A percentile compares a stretch with the other conserved stretches of the same genome.
These are phyloP conservation scores for Ascidia mentula DNA, from an alignment of 23 tunicate species.

Conservation along the genomic window DNA sequence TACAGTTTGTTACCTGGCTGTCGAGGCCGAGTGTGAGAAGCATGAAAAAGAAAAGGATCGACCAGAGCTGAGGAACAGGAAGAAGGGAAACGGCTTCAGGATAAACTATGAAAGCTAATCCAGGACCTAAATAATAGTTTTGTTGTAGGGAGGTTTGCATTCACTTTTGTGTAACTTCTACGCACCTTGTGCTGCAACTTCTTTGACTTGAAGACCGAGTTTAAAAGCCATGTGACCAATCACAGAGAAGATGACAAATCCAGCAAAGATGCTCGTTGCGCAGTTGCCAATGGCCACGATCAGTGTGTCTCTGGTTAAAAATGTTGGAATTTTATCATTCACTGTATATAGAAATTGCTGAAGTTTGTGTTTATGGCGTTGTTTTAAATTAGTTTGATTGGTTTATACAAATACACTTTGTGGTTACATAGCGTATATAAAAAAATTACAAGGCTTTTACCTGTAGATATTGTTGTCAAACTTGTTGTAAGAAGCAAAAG, in stretches of 20 bases:
- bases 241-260: constrained; percentile 95
- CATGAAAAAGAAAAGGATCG: constrained; percentile 94
- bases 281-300: constrained; percentile 97
- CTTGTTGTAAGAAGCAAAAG: constrained; percentile 97
- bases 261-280: constrained; percentile 94
- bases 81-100: constrained; percentile 96
- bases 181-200: constrained; percentile 77
- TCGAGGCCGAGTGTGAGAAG: constrained; percentile 90
- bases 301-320: constrained; percentile 72
- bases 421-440: too few relatives aligned
- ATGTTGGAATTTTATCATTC: too few relatives aligned
- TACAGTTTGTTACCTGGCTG: constrained; percentile 58
- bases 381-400: too few relatives aligned
- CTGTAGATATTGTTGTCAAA: constrained; percentile 83
- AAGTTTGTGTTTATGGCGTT: too few relatives aligned
- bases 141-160: background rate
- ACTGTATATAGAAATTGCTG: too few relatives aligned
- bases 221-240: constrained; percentile 95
- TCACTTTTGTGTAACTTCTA: background rate
- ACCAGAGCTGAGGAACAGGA: constrained; percentile 91
- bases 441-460: too few relatives aligned
- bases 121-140: constrained; percentile 63
- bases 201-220: constrained; percentile 48
- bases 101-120: constrained; percentile 89
- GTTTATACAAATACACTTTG: too few relatives aligned